Evolutionary conservation across 2,888 invertebrate species (phyloP).

Genomic region (Synanthedon myopaeformis): DNA sequence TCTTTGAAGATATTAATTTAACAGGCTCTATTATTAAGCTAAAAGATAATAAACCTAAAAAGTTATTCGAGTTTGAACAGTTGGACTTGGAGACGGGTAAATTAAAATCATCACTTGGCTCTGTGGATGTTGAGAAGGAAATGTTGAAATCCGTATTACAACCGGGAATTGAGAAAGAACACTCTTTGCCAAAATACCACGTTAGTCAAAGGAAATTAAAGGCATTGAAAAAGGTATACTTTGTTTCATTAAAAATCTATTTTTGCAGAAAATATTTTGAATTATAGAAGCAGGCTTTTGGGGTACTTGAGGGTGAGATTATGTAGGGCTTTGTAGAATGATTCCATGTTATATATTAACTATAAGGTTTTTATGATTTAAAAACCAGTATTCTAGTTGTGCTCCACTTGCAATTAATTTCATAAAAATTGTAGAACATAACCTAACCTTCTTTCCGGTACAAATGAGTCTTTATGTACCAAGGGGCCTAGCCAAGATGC

Average conservation of each 20-base stretch:
- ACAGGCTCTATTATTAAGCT: constrained; percentile 31
- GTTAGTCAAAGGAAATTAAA: constrained; percentile 70
- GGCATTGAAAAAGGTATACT: constrained; percentile 64
- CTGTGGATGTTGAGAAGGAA: constrained; percentile 64
- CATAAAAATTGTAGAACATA: too few relatives aligned
- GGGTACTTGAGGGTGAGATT: too few relatives aligned
- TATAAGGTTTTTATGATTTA: too few relatives aligned
- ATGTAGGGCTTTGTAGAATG: too few relatives aligned
- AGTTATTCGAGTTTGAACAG: constrained; percentile 50
- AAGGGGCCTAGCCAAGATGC: too few relatives aligned
- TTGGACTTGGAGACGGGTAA: constrained; percentile 47
- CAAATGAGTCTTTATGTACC: too few relatives aligned
- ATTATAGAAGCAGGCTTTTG: too few relatives aligned
- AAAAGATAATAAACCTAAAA: constrained; percentile 27
- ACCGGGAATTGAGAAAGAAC: constrained; percentile 75
- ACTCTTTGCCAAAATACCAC: constrained; percentile 70
- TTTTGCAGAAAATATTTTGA: background rate
- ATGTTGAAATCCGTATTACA: constrained; percentile 73
- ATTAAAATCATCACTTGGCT: constrained; percentile 47
- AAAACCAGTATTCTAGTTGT: too few relatives aligned
- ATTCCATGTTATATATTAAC: too few relatives aligned
- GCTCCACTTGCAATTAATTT: too few relatives aligned
- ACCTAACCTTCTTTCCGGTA: too few relatives aligned
- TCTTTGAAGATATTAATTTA: constrained; percentile 58
- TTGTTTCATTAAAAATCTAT: background rate